A percentile compares a stretch with the other conserved stretches of the same genome.
These are phyloP conservation scores for Ibycter americanus DNA, from an alignment of 2,797 vertebrate species.

Conservation along the genomic window DNA sequence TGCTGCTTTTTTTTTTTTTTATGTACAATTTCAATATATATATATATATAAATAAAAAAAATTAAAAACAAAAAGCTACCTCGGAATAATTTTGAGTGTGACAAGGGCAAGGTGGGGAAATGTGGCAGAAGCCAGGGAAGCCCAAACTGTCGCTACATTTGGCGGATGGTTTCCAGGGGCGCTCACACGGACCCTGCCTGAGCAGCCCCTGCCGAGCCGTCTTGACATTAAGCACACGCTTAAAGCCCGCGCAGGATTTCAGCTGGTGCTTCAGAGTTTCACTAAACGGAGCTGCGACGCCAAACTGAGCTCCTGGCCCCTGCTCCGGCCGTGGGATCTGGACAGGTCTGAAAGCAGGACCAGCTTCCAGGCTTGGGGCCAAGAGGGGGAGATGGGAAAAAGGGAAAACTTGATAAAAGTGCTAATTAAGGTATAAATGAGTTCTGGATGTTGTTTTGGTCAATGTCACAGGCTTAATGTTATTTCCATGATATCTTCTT, in stretches of 20 bases:
- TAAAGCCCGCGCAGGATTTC: not conserved
- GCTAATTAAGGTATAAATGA: conserved; percentile 3
- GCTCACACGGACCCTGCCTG: not conserved
- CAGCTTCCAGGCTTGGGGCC: not conserved
- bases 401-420: conserved; percentile 13
- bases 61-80: conserved; percentile 41
- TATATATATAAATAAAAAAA: not conserved
- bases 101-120: not conserved
- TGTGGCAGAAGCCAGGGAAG: not conserved
- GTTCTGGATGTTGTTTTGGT: conserved; percentile 34
- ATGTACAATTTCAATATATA: not conserved
- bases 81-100: conserved; percentile 36
- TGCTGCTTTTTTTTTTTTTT: not conserved
- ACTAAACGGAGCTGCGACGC: not conserved
- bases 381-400: not conserved
- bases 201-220: not conserved
- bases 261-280: not conserved
- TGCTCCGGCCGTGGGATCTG: not conserved
- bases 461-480: conserved; percentile 56
- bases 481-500: conserved; percentile 34
- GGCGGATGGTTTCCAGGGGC: not conserved
- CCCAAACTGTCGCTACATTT: not conserved
- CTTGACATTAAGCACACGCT: not conserved
- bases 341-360: not conserved
- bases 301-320: not conserved